Evolutionary conservation across 2,113 vertebrate species (phyloP).

Genomic region (Stercorarius parasiticus): DNA sequence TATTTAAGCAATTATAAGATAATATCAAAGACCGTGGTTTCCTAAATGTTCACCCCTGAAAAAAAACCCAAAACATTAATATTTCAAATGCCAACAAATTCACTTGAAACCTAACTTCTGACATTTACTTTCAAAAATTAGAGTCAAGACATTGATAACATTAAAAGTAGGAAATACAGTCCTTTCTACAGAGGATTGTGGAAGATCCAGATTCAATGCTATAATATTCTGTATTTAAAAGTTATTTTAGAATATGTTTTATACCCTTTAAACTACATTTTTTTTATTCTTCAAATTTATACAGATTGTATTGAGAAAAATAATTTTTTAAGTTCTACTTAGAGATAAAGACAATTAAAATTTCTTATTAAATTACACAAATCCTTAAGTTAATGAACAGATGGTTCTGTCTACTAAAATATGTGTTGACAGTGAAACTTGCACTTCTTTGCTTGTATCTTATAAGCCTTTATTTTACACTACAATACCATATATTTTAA

Average conservation of each 20-base stretch:
- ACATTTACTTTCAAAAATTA: neutral
- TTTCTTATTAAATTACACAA: neutral
- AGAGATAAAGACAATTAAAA: neutral
- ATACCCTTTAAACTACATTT: neutral
- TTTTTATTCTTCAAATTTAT: neutral
- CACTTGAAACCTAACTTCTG: neutral
- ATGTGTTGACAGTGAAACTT: neutral
- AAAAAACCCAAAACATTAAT: fast-evolving
- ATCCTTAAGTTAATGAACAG: neutral
- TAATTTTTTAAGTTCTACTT: neutral
- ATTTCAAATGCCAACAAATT: neutral
- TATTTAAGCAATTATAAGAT: neutral
- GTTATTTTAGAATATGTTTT: neutral
- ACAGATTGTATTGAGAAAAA: neutral
- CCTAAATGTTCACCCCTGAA: neutral
- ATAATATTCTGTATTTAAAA: neutral
- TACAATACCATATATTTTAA: neutral
- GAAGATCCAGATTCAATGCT: neutral
- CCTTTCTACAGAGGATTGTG: neutral
- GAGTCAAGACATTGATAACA: neutral
- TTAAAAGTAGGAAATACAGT: neutral
- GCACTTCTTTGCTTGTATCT: neutral
- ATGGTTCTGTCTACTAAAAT: neutral
- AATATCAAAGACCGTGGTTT: neutral
- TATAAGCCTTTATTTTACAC: neutral